Base-by-base conservation (phyloP, 1,140 invertebrate species). In the Teleopsis dalmanni region DNA sequence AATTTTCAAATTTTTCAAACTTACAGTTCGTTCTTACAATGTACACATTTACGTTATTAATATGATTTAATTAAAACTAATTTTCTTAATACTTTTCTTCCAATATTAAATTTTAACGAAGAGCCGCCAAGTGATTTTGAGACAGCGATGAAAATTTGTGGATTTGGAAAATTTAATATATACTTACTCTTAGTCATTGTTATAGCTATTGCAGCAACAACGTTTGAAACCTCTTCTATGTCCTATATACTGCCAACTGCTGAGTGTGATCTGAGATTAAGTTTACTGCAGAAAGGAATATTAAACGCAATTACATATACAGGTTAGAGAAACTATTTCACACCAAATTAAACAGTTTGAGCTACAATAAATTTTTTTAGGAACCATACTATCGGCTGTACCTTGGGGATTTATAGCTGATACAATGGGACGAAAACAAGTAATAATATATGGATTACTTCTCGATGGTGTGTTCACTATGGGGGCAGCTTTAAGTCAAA, bases 361-460 rank as follows among this genome's bases (percentile, higher is more conserved):
- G 19, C 11, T 34, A 46, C n/a, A 23, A 46, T 29, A 6, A 26
- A 7, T 4, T 37, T 41, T 57, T 62, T 16, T 55, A 85, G 88
- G 88, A 40, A 91, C 90, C 87, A 81, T 91, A 55, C 71, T 80
- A 0, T 88, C 87, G 45, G 86, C 85, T 0, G 76, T 87, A 56
- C 57, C 89, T 4, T 91, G 88, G 87, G 88, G 88, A 5, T 87
- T 82, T 47, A 58, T 90, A 6, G 84, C 85, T 0, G 89, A 92
- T 59, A 80, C 81, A 0, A 71, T 82, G n/a, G 88, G 89, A 0
- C 76, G 88, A 5, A 76, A 77, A 35, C 71, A 76, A 22, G 76
- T 90, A 22, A 72, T 91, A 35, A 56, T 87, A 16, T 78, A 77
- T 53, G 86, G 86, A 1, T 83, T 83, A 55, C 68, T 83, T 27